Percentiles rank a stretch among this genome's conserved stretches.
These are phyloP conservation scores for Halictus quadricinctus DNA, from an alignment of 2,888 invertebrate genomes.

Conservation along the genomic window DNA sequence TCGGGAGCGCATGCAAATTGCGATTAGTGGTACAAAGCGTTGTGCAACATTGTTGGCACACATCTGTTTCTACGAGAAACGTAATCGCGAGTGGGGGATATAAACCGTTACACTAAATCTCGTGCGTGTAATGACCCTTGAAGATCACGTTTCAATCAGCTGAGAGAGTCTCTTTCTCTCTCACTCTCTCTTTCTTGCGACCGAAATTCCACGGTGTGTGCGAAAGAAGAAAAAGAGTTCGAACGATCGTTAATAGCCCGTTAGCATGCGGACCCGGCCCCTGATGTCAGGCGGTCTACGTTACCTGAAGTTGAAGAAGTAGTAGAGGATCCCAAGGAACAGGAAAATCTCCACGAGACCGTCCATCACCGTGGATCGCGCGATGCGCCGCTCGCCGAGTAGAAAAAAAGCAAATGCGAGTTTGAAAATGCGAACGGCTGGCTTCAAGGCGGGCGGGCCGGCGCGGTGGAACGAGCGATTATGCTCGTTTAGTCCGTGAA, in stretches of 20 bases:
- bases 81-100: not conserved
- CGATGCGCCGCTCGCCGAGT: not conserved
- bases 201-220: not conserved
- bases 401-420: conserved; percentile 6
- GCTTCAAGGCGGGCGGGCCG: not conserved
- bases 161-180: not conserved
- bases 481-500: conserved; percentile 17
- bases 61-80: conserved; percentile 1
- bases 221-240: not conserved
- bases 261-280: not conserved
- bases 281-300: not conserved
- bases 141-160: not conserved
- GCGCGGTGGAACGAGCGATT: not conserved
- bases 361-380: conserved; percentile 79
- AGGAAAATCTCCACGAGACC: conserved; percentile 86
- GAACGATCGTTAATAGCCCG: not conserved
- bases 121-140: not conserved
- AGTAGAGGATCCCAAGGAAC: conserved; percentile 86
- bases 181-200: not conserved
- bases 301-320: conserved; percentile 86
- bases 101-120: not conserved
- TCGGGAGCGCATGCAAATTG: not conserved
- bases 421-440: not conserved
- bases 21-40: conserved; percentile 9
- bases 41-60: conserved; percentile 11